Evolutionary conservation across 2,113 vertebrate genomes (phyloP), one percentile per base, ranked within the genome.

Genomic region (Takifugu bimaculatus): DNA sequence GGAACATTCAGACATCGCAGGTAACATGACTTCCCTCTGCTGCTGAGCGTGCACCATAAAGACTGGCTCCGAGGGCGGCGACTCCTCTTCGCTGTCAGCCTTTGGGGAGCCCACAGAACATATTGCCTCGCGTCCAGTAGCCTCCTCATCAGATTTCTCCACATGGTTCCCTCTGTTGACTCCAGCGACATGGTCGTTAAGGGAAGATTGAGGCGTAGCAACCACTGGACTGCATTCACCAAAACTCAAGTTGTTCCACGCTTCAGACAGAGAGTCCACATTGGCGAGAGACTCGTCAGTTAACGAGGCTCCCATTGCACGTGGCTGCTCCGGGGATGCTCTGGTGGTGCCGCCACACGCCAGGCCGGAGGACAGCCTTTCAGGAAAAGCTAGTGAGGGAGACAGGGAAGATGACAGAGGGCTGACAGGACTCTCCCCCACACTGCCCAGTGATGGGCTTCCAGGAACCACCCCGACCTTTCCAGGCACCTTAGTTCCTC

Each of bases 1-100:
- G 26, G 95, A 94, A 77, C 94, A 96, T 68, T 98, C 96, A 0
- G 96, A 99, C 92, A 98, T 93, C 0, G 96, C 95, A 26, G 95
- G 90, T 14, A 93, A 87, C 91, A 98, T 92, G 0, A 90, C 93
- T 81, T 95, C 95, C 72, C 95, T 91, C 81, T 94, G 95, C 57
- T 92, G 92, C 57, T 93, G 86, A 26, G 86, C 89, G 60, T 92
- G 88, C 50, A 87, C 78, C 91, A 93, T 32, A 68, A 89, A 1
- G 48, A 79, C 71, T 1, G 86, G 91, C 74, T 76, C 81, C 5
- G 75, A 79, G 2, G 76, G 68, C 26, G 79, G 81, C 13, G 86
- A 84, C 59, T 76, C 84, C 20, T 89, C 88, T 15, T 89, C 84
- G 2, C 85, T 81, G 10, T 82, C 86, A 0, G 88, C 83, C 15